These are phyloP conservation scores for Hypolimnas misippus DNA, from an alignment of 2,888 invertebrate species.

Conservation along the genomic window DNA sequence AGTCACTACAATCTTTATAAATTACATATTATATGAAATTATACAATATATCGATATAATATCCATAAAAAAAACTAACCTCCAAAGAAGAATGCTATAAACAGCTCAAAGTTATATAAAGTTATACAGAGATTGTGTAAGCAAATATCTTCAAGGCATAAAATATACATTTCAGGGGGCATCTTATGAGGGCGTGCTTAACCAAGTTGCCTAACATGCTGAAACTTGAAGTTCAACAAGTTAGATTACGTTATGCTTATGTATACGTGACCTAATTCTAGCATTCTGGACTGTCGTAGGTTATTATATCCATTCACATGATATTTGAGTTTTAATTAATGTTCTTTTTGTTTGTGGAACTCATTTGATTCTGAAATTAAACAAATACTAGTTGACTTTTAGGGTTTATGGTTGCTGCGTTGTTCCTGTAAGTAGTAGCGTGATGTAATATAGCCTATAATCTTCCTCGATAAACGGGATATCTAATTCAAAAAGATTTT, in stretches of 20 bases:
- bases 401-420: too few relatives aligned
- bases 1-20: too few relatives aligned
- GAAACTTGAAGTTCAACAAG: constrained; percentile 35
- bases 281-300: constrained; percentile 15
- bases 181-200: constrained; percentile 23
- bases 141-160: constrained; percentile 25
- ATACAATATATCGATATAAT: too few relatives aligned
- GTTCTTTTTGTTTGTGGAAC: neutral
- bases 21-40: too few relatives aligned
- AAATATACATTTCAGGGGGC: constrained; percentile 24
- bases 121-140: constrained; percentile 19
- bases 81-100: constrained; percentile 4
- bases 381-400: neutral
- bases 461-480: too few relatives aligned
- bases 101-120: neutral
- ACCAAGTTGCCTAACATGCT: constrained; percentile 31
- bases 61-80: too few relatives aligned
- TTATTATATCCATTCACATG: constrained; percentile 3
- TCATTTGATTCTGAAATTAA: neutral
- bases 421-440: too few relatives aligned
- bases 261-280: constrained; percentile 36
- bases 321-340: constrained; percentile 9
- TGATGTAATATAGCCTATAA: too few relatives aligned
- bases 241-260: constrained; percentile 36
- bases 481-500: too few relatives aligned